Evolutionary conservation across 2,888 invertebrate genomes (phyloP), one percentile per base, ranked within the genome.

Genomic region (Cyaniris semiargus): DNA sequence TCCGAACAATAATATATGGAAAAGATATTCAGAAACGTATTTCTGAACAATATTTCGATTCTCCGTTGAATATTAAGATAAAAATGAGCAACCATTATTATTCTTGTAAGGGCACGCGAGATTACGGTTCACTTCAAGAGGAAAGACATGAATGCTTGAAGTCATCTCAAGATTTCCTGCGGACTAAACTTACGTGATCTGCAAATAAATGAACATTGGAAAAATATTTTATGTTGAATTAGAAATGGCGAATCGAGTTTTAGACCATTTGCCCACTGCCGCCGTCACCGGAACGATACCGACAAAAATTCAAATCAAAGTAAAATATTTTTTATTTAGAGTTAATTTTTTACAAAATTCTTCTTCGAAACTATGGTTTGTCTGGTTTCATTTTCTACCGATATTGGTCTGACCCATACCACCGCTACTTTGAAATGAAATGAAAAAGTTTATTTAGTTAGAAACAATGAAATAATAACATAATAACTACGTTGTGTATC

Each of bases 131-230:
- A 53, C 71, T 76, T 76, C 76, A 76, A 70, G 56, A 56, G 56
- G 70, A 70, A 70, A 76, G 76, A 76, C 76, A 76, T 53, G 76
- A 76, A 76, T 56, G 76, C 71, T 76, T 76, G 56, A 71, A 76
- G 76, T 70, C 74, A 74, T 74, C 76, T 71, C 21, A 71, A 76
- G 76, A 76, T 76, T 76, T 76, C 76, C 76, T 58, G 71, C 76
- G 76, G 23, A 53, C 44, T 71, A 71, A 31, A 44, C 15, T 56
- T 71, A 76, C 76, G 76, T 76, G 76, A 76, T 34, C 53, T 53
- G 76, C 76, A 58, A 76, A 71, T 31, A 71, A 76, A 76, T 76
- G 71, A 70, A 48, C 74, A 74, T 74, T 53, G 74, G 53, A 23
- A 44, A 74, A 74, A 74, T 74, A 53, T 74, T 74, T 74, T 74